Evolutionary conservation across 2,797 vertebrate genomes (phyloP).

Genomic region (Dallia pectoralis): DNA sequence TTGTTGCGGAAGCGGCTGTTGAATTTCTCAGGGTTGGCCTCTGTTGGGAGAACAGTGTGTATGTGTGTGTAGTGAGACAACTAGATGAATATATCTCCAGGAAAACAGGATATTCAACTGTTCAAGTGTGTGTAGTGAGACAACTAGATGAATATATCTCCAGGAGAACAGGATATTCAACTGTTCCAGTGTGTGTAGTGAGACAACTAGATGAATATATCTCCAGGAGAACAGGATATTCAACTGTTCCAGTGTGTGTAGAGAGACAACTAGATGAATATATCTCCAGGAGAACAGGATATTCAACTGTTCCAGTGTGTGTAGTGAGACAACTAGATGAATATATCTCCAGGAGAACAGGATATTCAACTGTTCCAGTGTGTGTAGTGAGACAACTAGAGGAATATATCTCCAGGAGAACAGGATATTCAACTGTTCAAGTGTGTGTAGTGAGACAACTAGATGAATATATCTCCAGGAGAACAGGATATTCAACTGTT

Average conservation of each 20-base stretch:
- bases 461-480: too few species aligned
- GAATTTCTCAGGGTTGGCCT: slow-evolving; percentile 99
- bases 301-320: slow-evolving; percentile 24
- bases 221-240: slow-evolving; percentile 54
- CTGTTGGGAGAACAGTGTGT: slow-evolving; percentile 67
- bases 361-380: slow-evolving; percentile 28
- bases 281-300: slow-evolving; percentile 55
- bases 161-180: slow-evolving; percentile 52
- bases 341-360: slow-evolving; percentile 57
- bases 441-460: background rate
- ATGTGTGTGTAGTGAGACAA: background rate
- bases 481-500: slow-evolving; percentile 38
- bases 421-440: slow-evolving; percentile 29
- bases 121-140: slow-evolving; percentile 2
- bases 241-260: slow-evolving; percentile 13
- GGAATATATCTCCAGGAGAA: too few species aligned
- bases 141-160: too few species aligned
- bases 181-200: slow-evolving; percentile 8
- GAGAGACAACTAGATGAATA: background rate
- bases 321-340: background rate
- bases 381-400: background rate
- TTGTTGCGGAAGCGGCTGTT: slow-evolving; percentile 99
- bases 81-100: too few species aligned
- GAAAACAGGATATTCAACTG: slow-evolving; percentile 44
- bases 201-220: too few species aligned